Percentiles rank a stretch among this genome's conserved stretches.
Evolutionary conservation across 2,113 vertebrate species (phyloP).

Genomic region (Pithys albifrons): DNA sequence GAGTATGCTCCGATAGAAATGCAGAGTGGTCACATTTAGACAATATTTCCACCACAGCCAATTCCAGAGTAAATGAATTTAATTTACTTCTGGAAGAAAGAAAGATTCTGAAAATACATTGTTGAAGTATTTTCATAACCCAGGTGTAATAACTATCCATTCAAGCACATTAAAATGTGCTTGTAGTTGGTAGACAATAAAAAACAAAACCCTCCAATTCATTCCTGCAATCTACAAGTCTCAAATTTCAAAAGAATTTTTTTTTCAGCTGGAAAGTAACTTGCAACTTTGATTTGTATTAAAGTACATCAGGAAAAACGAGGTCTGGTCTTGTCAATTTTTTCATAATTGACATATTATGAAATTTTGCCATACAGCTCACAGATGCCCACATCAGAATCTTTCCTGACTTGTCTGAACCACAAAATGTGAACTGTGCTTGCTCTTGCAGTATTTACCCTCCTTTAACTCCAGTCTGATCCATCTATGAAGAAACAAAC

Average conservation of each 20-base stretch:
- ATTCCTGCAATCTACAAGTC: constrained; percentile 3
- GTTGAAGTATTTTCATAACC: neutral
- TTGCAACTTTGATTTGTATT: neutral
- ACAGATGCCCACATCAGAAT: rapidly evolving
- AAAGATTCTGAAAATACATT: constrained; percentile 7
- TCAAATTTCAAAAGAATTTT: constrained; percentile 59
- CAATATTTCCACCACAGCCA: neutral
- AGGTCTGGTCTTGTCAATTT: neutral
- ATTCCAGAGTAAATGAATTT: constrained; percentile 68
- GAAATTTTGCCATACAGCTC: neutral
- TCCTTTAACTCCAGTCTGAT: neutral
- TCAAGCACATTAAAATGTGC: neutral
- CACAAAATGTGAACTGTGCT: neutral
- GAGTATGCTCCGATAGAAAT: neutral
- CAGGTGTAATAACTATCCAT: neutral
- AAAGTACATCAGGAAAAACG: neutral
- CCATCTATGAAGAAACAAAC: neutral
- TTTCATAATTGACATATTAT: neutral
- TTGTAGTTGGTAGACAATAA: neutral
- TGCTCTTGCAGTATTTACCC: neutral
- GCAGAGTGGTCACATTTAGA: constrained; percentile 1
- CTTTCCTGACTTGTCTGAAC: neutral
- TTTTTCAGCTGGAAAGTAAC: constrained; percentile 49
- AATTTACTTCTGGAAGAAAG: constrained; percentile 53
- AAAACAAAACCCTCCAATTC: neutral